Percentiles rank a stretch among this genome's conserved stretches.
These are phyloP conservation scores for Machaerirhynchus nigripectus DNA, from an alignment of 2,113 vertebrate species.

Conservation along the genomic window DNA sequence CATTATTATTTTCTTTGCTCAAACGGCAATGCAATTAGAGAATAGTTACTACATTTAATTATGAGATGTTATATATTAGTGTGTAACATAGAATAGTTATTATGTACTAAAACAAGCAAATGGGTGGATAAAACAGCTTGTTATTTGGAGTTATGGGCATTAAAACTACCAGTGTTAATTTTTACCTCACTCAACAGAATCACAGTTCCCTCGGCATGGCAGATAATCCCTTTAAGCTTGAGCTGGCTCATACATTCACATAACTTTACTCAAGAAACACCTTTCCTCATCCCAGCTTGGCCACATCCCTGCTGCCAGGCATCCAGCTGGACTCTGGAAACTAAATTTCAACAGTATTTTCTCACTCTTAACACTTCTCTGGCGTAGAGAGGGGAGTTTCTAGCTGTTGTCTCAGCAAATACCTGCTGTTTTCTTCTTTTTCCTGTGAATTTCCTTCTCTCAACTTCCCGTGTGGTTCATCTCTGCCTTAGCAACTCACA, in stretches of 20 bases:
- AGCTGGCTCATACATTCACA: neutral
- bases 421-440: neutral
- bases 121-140: neutral
- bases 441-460: neutral
- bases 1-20: neutral
- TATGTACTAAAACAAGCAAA: neutral
- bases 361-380: neutral
- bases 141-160: neutral
- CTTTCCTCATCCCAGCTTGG: neutral
- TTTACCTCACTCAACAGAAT: neutral
- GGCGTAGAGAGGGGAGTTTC: neutral
- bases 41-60: neutral
- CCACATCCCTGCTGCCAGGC: neutral
- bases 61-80: neutral
- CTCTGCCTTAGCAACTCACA: neutral
- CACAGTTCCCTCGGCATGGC: accelerated
- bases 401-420: neutral
- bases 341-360: neutral
- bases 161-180: neutral
- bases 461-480: neutral
- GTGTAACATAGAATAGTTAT: accelerated
- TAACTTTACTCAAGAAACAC: neutral
- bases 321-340: neutral
- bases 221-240: neutral
- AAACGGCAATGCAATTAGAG: neutral